Conservation (phyloP, 2,797 vertebrate genomes). For the Triplophysa yarkandensis region DNA sequence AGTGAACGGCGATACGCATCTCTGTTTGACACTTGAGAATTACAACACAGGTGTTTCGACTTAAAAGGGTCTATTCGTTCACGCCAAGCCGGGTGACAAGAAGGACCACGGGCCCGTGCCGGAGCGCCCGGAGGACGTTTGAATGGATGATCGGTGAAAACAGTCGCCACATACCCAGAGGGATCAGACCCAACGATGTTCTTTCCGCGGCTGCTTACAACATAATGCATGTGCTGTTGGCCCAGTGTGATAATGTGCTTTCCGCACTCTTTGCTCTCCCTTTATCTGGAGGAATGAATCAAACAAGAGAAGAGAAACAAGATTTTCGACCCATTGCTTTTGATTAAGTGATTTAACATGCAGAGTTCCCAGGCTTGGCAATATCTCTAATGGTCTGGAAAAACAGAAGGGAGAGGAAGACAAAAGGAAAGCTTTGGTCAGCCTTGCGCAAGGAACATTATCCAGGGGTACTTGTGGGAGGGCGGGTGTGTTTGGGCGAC, state of each 20-base stretch:
- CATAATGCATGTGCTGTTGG: conserved; percentile 92
- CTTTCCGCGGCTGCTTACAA: conserved; percentile 94
- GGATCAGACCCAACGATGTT: conserved; percentile 85
- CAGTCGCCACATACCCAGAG: conserved; percentile 82
- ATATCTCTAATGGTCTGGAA: conserved; percentile 98
- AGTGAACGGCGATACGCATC: conserved; percentile 54
- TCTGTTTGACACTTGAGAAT: conserved; percentile 63
- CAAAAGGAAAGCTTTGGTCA: conserved; percentile 62
- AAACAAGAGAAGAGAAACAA: conserved; percentile 95
- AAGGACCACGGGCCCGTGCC: conserved; percentile 57
- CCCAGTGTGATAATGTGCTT: conserved; percentile 83
- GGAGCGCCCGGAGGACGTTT: conserved; percentile 58
- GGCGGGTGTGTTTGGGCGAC: neutral
- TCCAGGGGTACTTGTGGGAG: conserved; percentile 73
- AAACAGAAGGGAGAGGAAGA: conserved; percentile 67
- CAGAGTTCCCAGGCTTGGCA: conserved; percentile 90
- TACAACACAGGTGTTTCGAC: conserved; percentile 58
- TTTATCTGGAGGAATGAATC: conserved; percentile 97
- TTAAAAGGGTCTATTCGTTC: conserved; percentile 64
- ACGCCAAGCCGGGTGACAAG: conserved; percentile 74
- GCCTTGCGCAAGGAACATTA: conserved; percentile 88
- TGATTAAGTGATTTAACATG: conserved; percentile 99
- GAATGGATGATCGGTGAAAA: conserved; percentile 83
- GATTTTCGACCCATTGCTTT: conserved; percentile 99
- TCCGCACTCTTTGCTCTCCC: conserved; percentile 69